A percentile compares a stretch with the other conserved stretches of the same genome.
These are phyloP conservation scores for Dolichopus griseipennis DNA, from an alignment of 2,888 invertebrate genomes.

Conservation along the genomic window DNA sequence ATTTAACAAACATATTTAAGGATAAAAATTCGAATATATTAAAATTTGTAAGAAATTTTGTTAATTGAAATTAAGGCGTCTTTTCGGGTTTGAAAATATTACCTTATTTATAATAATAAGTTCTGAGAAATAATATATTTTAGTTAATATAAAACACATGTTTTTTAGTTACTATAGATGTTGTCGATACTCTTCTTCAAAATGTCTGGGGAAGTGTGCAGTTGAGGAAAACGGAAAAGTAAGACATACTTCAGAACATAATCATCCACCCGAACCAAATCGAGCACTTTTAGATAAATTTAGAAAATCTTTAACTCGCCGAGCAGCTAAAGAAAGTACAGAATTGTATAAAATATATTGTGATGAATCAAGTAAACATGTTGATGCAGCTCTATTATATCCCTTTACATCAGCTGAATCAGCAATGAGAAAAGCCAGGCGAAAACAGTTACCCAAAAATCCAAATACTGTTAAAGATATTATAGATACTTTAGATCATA, in stretches of 20 bases:
- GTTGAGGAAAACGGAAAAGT: slow-evolving; percentile 25
- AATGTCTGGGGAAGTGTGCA: slow-evolving; percentile 27
- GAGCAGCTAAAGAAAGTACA: slow-evolving; percentile 25
- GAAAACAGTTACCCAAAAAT: slow-evolving; percentile 26
- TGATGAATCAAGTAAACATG: slow-evolving; percentile 28
- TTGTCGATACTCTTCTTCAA: slow-evolving; percentile 26
- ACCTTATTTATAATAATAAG: too few relatives aligned
- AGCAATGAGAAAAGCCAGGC: slow-evolving; percentile 30
- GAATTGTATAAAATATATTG: slow-evolving; percentile 28
- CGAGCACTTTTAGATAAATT: slow-evolving; percentile 27
- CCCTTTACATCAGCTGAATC: slow-evolving; percentile 28
- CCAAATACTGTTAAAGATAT: slow-evolving; percentile 26
- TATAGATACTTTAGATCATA: slow-evolving; percentile 24
- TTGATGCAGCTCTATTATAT: slow-evolving; percentile 29
- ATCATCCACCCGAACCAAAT: slow-evolving; percentile 27
- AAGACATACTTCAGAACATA: slow-evolving; percentile 25
- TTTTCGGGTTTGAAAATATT: too few relatives aligned
- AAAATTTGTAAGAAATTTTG: too few relatives aligned
- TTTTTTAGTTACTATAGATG: slow-evolving; percentile 29
- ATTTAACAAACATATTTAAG: too few relatives aligned
- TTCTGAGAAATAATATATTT: too few relatives aligned
- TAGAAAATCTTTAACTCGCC: slow-evolving; percentile 27
- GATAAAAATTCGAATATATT: too few relatives aligned
- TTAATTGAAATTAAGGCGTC: too few relatives aligned
- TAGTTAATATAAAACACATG: too few relatives aligned